Base-by-base conservation (phyloP, 2,888 invertebrate species). In the Glyphotaelius pellucidus region DNA sequence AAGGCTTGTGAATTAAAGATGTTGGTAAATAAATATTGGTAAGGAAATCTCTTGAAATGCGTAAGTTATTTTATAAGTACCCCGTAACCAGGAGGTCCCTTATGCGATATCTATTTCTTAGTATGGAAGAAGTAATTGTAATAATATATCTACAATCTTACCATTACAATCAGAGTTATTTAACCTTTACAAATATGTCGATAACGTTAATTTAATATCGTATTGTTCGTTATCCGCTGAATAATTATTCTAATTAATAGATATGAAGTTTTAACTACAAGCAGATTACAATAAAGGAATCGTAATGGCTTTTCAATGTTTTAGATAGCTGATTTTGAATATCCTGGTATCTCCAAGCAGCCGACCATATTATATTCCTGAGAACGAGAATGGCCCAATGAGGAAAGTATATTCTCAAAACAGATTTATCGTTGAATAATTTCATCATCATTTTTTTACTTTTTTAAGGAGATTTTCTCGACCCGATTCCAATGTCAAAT, bases 261-360 rank as follows among this genome's bases (percentile, higher is more conserved):
- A 25, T n/a, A 2, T n/a, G 67, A 67, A 67, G 25, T n/a, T 67
- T 25, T 9, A 25, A 25, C 25, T 2, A 67, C n/a, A n/a, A 67
- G 67, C 67, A 67, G 67, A 67, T 67, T 67, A 67, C 67, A 67
- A 67, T 67, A 67, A 67, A 67, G 67, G 67, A 67, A 67, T n/a
- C 67, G 67, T 67, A 67, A 67, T 67, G 67, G 67, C 1, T 67
- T 67, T 67, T 67, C 67, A n/a, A 67, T 67, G 67, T 67, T 25
- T 67, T 67, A 67, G 67, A 67, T 67, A 67, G 25, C 67, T 67
- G 2, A 7, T n/a, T 67, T n/a, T n/a, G 67, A 67, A 67, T 67
- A 67, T 67, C 25, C 67, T n/a, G 25, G 67, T 67, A 7, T 67
- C 2, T 67, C 25, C 67, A 67, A 67, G 25, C n/a, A 25, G 67